A percentile compares a stretch with the other conserved stretches of the same genome.
phyloP scores from a whole-genome alignment of 2,797 vertebrate genomes.

The Iguana delicatissima region DNA sequence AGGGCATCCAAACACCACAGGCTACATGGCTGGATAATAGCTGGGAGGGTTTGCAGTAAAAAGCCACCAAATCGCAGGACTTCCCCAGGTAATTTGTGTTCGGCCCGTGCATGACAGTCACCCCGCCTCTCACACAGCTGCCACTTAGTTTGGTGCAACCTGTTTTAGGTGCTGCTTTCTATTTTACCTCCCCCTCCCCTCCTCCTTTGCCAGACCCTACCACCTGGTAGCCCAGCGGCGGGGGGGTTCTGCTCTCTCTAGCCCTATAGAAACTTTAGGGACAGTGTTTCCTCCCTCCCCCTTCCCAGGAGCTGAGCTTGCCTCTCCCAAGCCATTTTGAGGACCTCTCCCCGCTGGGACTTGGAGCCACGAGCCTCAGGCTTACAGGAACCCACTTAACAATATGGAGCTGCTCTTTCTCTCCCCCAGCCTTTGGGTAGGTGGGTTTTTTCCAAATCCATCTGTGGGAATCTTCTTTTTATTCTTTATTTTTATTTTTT shows the following conservation, averaged over 20 bases:
- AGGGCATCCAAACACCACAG: slow-evolving; percentile 57
- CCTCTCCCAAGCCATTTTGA: slow-evolving; percentile 72
- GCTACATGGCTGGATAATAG: slow-evolving; percentile 60
- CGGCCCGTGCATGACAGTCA: slow-evolving; percentile 41
- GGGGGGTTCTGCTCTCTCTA: slow-evolving; percentile 59
- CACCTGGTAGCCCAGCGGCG: slow-evolving; percentile 46
- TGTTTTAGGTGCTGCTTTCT: slow-evolving; percentile 58
- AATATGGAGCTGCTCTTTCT: slow-evolving; percentile 77
- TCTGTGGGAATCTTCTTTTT: slow-evolving; percentile 70
- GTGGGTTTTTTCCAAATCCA: slow-evolving; percentile 80
- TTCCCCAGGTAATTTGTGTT: neutral
- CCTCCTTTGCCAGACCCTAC: slow-evolving; percentile 42
- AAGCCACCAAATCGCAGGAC: too few relatives aligned
- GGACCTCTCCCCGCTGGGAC: slow-evolving; percentile 74
- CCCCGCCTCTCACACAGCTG: slow-evolving; percentile 46
- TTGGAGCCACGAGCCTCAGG: slow-evolving; percentile 71
- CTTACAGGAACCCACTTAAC: slow-evolving; percentile 73
- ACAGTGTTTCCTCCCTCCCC: slow-evolving; percentile 68
- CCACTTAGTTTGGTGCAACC: slow-evolving; percentile 27
- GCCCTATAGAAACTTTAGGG: slow-evolving; percentile 65
- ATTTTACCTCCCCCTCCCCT: neutral
- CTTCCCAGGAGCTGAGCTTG: slow-evolving; percentile 72
- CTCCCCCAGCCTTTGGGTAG: slow-evolving; percentile 71
- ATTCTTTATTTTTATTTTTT: neutral
- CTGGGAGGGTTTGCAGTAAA: slow-evolving; percentile 45